Evolutionary conservation across 2,888 invertebrate species (phyloP).

Genomic region (Pristionchus exspectatus): DNA sequence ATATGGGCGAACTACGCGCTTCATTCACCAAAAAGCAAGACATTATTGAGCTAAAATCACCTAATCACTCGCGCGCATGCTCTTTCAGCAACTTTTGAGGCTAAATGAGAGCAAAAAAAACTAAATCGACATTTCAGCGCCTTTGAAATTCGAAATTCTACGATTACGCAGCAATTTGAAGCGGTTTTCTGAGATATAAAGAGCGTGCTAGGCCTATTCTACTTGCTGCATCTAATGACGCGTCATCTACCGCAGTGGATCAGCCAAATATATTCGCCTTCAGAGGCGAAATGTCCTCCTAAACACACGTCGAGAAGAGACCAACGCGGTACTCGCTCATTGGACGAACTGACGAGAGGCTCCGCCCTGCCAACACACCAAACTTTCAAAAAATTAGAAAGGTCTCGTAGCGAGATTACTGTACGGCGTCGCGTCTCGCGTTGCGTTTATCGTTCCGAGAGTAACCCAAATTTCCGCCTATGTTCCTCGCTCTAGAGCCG

Average conservation of each 20-base stretch:
- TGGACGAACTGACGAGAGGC: background rate
- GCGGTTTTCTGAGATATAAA: background rate
- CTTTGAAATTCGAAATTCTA: background rate
- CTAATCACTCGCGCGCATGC: background rate
- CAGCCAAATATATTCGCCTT: conserved; percentile 24
- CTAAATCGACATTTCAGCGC: background rate
- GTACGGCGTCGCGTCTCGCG: background rate
- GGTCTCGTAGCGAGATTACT: background rate
- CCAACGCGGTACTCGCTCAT: conserved; percentile 18
- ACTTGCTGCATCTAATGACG: background rate
- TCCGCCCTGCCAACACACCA: conserved; percentile 44
- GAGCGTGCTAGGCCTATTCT: background rate
- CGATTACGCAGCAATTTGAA: background rate
- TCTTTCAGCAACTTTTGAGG: background rate
- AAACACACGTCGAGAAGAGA: conserved; percentile 38
- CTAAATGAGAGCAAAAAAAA: background rate
- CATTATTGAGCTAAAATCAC: background rate
- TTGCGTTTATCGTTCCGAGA: background rate
- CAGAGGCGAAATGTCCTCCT: conserved; percentile 24
- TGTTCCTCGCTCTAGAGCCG: background rate
- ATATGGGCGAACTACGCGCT: background rate
- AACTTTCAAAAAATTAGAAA: background rate
- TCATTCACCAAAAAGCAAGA: no score
- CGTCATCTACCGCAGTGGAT: conserved; percentile 32
- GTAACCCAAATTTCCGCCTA: background rate